Conservation (phyloP, 2,888 invertebrate genomes). For the Stenchaetothrips biformis region DNA sequence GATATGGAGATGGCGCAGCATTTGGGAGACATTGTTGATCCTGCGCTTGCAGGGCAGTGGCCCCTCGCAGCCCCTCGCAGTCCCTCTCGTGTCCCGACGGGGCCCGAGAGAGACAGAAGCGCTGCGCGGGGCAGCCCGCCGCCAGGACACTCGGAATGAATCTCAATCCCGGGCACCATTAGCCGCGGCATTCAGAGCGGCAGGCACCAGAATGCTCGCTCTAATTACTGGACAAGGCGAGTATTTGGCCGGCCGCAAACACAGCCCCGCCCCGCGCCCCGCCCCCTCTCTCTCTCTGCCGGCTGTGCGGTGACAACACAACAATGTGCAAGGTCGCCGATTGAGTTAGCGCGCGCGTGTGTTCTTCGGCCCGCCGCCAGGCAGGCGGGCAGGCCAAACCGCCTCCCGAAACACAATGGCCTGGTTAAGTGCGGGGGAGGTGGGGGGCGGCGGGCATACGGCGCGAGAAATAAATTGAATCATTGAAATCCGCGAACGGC, state of each 20-base stretch:
- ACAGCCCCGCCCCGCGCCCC: neutral
- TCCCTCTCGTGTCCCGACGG: neutral
- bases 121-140: neutral
- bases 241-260: neutral
- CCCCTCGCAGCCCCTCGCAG: neutral
- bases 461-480: too few relatives aligned
- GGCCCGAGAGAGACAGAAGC: neutral
- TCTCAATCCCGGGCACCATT: constrained; percentile 13
- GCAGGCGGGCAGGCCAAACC: neutral
- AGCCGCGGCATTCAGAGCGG: neutral
- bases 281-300: too few relatives aligned
- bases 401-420: too few relatives aligned
- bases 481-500: too few relatives aligned
- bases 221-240: neutral
- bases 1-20: neutral
- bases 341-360: too few relatives aligned
- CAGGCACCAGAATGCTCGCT: neutral
- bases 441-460: too few relatives aligned
- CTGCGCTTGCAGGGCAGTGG: neutral
- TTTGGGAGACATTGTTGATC: constrained; percentile 19
- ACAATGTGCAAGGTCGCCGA: too few relatives aligned
- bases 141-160: neutral
- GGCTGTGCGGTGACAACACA: too few relatives aligned
- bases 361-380: neutral
- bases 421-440: too few relatives aligned